These are phyloP conservation scores for Nemurella pictetii DNA, from an alignment of 2,888 invertebrate species.

Conservation along the genomic window DNA sequence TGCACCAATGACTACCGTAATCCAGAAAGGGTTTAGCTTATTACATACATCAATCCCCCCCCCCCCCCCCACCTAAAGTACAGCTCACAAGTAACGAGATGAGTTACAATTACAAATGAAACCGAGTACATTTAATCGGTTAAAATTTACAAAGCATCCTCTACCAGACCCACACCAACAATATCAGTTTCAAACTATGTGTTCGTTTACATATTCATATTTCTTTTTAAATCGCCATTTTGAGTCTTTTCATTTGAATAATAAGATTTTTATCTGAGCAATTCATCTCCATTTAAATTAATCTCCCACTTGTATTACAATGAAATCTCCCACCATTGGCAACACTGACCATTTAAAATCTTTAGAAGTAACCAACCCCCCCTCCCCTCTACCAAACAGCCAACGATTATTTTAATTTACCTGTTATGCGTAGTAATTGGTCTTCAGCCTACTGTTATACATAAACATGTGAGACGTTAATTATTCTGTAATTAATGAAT, in stretches of 20 bases:
- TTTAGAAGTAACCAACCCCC: not conserved
- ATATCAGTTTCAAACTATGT: conserved; percentile 11
- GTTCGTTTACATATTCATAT: conserved; percentile 10
- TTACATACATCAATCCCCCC: too few relatives aligned
- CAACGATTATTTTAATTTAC: not conserved
- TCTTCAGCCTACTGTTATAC: not conserved
- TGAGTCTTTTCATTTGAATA: not conserved
- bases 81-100: not conserved
- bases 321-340: not conserved
- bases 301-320: not conserved
- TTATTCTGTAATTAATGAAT: not conserved
- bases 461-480: not conserved
- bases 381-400: not conserved
- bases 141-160: too few relatives aligned
- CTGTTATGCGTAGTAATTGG: not conserved
- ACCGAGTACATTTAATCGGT: too few relatives aligned
- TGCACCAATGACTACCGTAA: too few relatives aligned
- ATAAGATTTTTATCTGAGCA: not conserved
- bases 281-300: not conserved
- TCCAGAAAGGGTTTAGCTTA: too few relatives aligned
- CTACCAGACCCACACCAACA: not conserved
- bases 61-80: too few relatives aligned
- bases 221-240: conserved; percentile 12
- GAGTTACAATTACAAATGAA: too few relatives aligned
- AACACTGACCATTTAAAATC: not conserved